Conservation (phyloP, 2,797 vertebrate species). For the Gallinago solitaria region DNA sequence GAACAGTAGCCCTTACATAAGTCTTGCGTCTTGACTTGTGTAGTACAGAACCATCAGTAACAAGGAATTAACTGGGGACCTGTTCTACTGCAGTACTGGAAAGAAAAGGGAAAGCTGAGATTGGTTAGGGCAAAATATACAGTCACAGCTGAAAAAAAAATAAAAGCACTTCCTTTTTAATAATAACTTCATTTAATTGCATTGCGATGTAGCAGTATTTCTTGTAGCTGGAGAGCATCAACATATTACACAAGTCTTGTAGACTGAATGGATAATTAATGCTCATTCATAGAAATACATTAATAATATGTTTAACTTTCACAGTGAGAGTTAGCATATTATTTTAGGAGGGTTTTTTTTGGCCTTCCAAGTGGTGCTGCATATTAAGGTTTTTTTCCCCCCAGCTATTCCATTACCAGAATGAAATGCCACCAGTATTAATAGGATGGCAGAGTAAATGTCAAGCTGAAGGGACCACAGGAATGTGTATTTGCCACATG, state of each 20-base stretch:
- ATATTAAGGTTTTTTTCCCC: not conserved
- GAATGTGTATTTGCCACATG: conserved; percentile 48
- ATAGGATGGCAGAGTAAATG: conserved; percentile 32
- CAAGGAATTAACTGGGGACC: not conserved
- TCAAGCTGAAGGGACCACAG: conserved; percentile 8
- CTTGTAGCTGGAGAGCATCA: not conserved
- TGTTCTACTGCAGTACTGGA: not conserved
- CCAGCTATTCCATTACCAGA: conserved; percentile 7
- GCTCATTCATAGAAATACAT: not conserved
- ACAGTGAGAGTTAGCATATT: not conserved
- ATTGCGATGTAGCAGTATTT: not conserved
- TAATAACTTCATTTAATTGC: not conserved
- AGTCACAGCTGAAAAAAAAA: not conserved
- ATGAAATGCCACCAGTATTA: conserved; percentile 47
- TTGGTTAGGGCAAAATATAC: not conserved
- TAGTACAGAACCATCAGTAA: not conserved
- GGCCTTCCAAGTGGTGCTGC: not conserved
- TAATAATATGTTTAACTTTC: conserved; percentile 1
- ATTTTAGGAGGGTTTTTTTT: not conserved
- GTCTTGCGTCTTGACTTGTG: not conserved
- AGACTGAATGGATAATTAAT: not conserved
- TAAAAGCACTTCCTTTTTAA: not conserved
- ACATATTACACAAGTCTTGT: not conserved
- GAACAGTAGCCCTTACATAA: not conserved
- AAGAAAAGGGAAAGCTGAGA: not conserved